Conservation (phyloP, 2,888 invertebrate genomes). For the Arrhopalites spinosus region DNA sequence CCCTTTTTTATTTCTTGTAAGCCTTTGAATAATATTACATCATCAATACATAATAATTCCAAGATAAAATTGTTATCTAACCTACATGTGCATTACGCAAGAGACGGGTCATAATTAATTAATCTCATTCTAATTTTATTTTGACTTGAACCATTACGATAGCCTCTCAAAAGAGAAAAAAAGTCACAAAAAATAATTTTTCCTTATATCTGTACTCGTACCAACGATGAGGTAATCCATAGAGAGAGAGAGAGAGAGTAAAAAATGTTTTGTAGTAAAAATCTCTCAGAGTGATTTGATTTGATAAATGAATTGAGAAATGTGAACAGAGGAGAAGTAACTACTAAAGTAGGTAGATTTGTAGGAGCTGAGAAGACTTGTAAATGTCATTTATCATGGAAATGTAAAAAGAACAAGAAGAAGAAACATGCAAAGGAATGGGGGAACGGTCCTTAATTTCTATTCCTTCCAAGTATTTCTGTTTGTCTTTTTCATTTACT, state of each 20-base stretch:
- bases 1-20: background rate
- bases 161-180: background rate
- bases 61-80: no score
- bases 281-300: background rate
- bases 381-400: slow-evolving; percentile 43
- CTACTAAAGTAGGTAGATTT: background rate
- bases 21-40: no score
- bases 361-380: slow-evolving; percentile 33
- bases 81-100: no score
- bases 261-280: background rate
- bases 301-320: slow-evolving; percentile 26
- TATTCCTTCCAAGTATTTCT: slow-evolving; percentile 35
- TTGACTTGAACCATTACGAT: background rate
- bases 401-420: slow-evolving; percentile 28
- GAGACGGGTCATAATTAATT: background rate
- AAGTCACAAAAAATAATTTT: background rate
- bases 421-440: slow-evolving; percentile 11
- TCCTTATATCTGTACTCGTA: background rate
- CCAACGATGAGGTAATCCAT: no score
- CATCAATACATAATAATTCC: no score
- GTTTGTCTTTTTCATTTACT: slow-evolving; percentile 28
- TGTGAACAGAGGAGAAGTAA: background rate
- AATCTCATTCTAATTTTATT: background rate
- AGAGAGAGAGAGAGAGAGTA: background rate
- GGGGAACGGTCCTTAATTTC: slow-evolving; percentile 29